Evolutionary conservation across 2,888 invertebrate species (phyloP), one percentile per base, ranked within the genome.

Genomic region (Drosophila suboccidentalis): DNA sequence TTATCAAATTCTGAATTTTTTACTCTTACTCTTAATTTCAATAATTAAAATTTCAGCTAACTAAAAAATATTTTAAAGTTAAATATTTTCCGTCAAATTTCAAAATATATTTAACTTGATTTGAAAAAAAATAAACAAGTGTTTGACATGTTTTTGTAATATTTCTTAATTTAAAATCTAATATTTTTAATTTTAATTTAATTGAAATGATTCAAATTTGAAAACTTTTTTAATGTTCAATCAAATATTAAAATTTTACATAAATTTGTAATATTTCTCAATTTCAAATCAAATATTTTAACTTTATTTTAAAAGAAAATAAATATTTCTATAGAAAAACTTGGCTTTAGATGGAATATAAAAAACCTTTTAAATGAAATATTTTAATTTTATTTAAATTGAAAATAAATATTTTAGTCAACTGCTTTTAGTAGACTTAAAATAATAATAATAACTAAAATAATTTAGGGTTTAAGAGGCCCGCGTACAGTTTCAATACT

Each of bases 401-500:
- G 3, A 15, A 9, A 39, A 39, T 4, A 22, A 9, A 15, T 1
- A 38, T 8, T 8, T 8, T 8, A 6, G 8, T 39, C 13, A 19
- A 19, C 19, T 19, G 19, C 19, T 19, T 19, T 19, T 19, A 19
- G 34, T 2, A 0, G 15, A 39, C 38, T 39, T 0, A 0, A 8
- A 2, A 8, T 39, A 15, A 19, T 19, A 19, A 19, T 19, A 19
- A 19, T 19, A 8, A 6, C 8, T 2, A 15, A 15, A 15, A 3
- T 38, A 15, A 8, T 39, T 3, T 0, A 9, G 38, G 3, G n/a
- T 34, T 44, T 13, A 39, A 19, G 22, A 34, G 32, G 60, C 19
- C 78, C 87, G 80, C 83, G 67, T 80, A 85, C 83, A 84, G 55
- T 87, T 82, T 89, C 81, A 82, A 89, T 81, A 92, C 93, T 92